Base-by-base conservation (phyloP, 2,888 invertebrate species). In the Hyles lineata region DNA sequence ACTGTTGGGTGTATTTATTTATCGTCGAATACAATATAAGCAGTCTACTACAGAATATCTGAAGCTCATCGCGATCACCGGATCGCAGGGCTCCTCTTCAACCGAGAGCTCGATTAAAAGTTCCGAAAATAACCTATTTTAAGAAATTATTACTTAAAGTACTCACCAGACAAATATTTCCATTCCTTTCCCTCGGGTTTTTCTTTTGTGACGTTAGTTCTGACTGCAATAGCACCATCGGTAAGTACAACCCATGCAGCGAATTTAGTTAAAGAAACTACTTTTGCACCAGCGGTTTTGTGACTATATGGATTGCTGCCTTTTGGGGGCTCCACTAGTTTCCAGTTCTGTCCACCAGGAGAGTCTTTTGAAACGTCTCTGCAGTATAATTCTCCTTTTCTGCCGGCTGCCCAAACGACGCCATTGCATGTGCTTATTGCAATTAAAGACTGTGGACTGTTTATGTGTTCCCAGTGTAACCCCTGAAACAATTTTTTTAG, bases 161-260 rank as follows among this genome's bases (percentile, higher is more conserved):
- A 35, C 61, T 79, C 86, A 93, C 94, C 94, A 88, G 92, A 83
- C 79, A 85, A 96, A 95, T 89, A 97, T 83, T 92, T 97, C 98
- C 98, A 98, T 83, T 97, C 96, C 32, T 97, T 97, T 43, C 98
- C 98, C 86, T 97, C 97, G 0, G 97, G 98, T 81, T 97, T 97
- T 52, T 96, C 95, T 52, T 95, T 91, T 4, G 97, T 96, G 70
- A 98, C 96, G 85, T 97, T 97, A 74, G 96, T 96, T 72, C 98
- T 96, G 11, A 98, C 96, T 80, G 97, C 97, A 73, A 98, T 89
- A 73, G 95, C 95, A 50, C 97, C 97, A 77, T 95, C 95, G 29
- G 96, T 95, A 80, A 98, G 97, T 43, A 98, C 88, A 0, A 97
- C 97, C 98, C 98, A 98, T 9, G 98, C 97, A 0, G 97, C 96